These are phyloP conservation scores for Trichogramma evanescens DNA, from an alignment of 2,888 invertebrate species.

Conservation along the genomic window DNA sequence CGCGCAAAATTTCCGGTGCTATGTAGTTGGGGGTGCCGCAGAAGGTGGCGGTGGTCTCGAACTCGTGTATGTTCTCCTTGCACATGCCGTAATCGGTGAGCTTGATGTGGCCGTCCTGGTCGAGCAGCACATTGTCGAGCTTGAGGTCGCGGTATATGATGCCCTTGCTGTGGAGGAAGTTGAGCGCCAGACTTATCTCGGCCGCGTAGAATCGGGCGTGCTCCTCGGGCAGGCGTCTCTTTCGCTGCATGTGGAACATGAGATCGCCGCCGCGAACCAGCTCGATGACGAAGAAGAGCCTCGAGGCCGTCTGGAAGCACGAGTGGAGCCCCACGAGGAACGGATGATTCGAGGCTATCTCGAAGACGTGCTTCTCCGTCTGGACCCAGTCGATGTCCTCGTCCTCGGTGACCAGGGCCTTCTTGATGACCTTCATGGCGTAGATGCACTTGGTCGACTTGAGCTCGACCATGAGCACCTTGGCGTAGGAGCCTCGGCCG, in stretches of 20 bases:
- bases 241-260: slow-evolving; percentile 99
- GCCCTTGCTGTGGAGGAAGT: slow-evolving; percentile 94
- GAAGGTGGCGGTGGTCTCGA: slow-evolving; percentile 92
- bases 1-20: slow-evolving; percentile 94
- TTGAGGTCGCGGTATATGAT: slow-evolving; percentile 97
- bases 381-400: slow-evolving; percentile 97
- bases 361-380: slow-evolving; percentile 99
- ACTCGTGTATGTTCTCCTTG: slow-evolving; percentile 90
- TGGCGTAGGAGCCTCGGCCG: slow-evolving; percentile 97
- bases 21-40: slow-evolving; percentile 98
- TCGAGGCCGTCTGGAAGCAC: slow-evolving; percentile 96
- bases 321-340: slow-evolving; percentile 98
- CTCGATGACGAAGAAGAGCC: slow-evolving; percentile 97
- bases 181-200: slow-evolving; percentile 96
- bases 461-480: slow-evolving; percentile 97
- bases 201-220: slow-evolving; percentile 98
- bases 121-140: slow-evolving; percentile 92
- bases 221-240: slow-evolving; percentile 91
- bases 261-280: slow-evolving; percentile 97
- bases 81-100: slow-evolving; percentile 98
- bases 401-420: slow-evolving; percentile 96
- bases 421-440: slow-evolving; percentile 99
- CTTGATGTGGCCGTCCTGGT: slow-evolving; percentile 98
- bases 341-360: slow-evolving; percentile 98
- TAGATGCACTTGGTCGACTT: slow-evolving; percentile 92